phyloP scores from a whole-genome alignment of 1,140 invertebrate species.

The Euglossa dilemma region DNA sequence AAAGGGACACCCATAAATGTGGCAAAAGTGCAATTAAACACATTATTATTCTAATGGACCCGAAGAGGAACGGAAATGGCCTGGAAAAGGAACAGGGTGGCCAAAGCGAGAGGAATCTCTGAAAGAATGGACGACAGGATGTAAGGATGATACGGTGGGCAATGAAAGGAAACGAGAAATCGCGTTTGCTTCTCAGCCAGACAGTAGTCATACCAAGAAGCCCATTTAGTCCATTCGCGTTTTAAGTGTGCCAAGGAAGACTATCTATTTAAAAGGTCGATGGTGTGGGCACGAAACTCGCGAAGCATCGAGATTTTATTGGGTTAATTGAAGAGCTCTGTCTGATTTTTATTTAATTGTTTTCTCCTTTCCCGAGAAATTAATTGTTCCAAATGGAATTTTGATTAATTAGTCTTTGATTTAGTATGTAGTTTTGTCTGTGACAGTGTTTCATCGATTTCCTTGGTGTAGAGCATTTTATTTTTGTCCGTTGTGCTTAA shows the following conservation, averaged over 20 bases:
- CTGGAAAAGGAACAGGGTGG: background rate
- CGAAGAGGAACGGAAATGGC: background rate
- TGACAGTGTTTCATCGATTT: no score
- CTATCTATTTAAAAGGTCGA: background rate
- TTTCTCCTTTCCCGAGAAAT: background rate
- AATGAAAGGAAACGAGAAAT: background rate
- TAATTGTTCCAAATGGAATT: background rate
- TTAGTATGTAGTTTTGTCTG: no score
- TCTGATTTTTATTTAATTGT: no score
- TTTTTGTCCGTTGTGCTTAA: no score
- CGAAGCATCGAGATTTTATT: background rate
- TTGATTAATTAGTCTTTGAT: no score
- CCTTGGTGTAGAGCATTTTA: no score
- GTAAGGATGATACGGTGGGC: background rate
- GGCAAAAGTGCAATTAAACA: background rate
- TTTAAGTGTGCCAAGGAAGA: background rate
- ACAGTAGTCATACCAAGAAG: background rate
- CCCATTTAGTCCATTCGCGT: background rate
- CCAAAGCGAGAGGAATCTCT: background rate
- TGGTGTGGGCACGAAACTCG: background rate
- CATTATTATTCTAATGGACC: background rate
- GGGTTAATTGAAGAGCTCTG: background rate
- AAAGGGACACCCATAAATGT: background rate
- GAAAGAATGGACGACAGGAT: slow-evolving; percentile 12
- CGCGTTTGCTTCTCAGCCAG: slow-evolving; percentile 17